These are phyloP conservation scores for Masnerella sp. DNA, from an alignment of 2,888 invertebrate species.

Conservation along the genomic window DNA sequence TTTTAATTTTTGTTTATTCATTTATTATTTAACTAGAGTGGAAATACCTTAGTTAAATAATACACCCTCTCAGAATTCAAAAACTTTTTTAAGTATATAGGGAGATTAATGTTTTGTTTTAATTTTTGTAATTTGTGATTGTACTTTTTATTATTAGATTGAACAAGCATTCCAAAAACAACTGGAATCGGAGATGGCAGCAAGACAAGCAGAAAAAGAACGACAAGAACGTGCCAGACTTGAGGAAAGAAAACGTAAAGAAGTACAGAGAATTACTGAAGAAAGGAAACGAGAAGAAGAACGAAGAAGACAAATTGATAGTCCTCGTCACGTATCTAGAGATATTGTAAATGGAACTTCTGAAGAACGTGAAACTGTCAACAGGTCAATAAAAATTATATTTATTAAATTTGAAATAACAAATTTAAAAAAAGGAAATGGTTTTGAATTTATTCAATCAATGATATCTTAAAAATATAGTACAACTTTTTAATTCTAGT, in stretches of 20 bases:
- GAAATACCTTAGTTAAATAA: no score
- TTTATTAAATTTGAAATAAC: neutral
- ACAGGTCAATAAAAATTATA: constrained; percentile 57
- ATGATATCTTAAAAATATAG: no score
- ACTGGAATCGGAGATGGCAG: constrained; percentile 87
- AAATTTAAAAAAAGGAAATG: no score
- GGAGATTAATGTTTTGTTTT: constrained; percentile 8
- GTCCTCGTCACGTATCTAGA: constrained; percentile 74
- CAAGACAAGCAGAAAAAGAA: constrained; percentile 87
- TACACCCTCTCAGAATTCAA: no score
- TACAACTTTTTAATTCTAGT: no score
- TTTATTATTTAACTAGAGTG: no score
- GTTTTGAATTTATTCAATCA: neutral
- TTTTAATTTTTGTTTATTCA: no score
- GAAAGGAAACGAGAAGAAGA: constrained; percentile 89
- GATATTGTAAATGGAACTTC: constrained; percentile 78
- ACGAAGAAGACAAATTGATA: constrained; percentile 78
- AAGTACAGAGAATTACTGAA: constrained; percentile 93
- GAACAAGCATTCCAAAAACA: constrained; percentile 93
- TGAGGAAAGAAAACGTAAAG: constrained; percentile 90
- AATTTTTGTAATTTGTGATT: neutral
- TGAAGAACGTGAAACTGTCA: constrained; percentile 76
- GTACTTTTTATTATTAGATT: constrained; percentile 78
- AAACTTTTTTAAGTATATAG: no score
- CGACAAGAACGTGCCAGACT: constrained; percentile 89